Evolutionary conservation across 2,888 invertebrate genomes (phyloP).

Genomic region (Drosophila yooni): DNA sequence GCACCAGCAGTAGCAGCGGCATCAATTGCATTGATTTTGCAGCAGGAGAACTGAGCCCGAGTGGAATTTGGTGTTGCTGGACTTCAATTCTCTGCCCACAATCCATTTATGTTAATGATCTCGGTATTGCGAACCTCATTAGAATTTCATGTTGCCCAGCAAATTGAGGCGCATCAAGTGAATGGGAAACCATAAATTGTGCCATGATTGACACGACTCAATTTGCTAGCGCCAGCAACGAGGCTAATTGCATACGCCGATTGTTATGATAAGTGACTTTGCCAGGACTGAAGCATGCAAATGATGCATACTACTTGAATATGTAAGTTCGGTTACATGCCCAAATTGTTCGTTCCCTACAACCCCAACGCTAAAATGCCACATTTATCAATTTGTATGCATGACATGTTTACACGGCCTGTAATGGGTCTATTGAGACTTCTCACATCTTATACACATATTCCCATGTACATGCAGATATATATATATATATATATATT

Average conservation of each 20-base stretch:
- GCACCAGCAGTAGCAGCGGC: not conserved
- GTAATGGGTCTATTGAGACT: not conserved
- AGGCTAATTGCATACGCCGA: constrained; percentile 37
- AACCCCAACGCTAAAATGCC: not conserved
- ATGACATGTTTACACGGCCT: not conserved
- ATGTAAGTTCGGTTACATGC: not conserved
- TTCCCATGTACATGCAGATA: no score
- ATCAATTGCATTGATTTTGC: constrained; percentile 72
- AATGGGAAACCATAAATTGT: constrained; percentile 51
- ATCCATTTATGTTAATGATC: constrained; percentile 74
- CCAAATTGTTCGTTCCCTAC: not conserved
- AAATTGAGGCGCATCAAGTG: constrained; percentile 35
- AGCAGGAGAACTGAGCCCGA: constrained; percentile 36
- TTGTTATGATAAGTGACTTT: constrained; percentile 12
- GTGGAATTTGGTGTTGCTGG: not conserved
- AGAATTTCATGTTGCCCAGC: constrained; percentile 43
- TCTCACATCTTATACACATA: not conserved
- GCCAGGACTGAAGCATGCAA: not conserved
- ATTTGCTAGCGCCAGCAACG: constrained; percentile 22
- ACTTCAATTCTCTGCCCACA: constrained; percentile 35
- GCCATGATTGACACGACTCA: constrained; percentile 49
- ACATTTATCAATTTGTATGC: not conserved
- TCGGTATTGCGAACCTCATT: constrained; percentile 48
- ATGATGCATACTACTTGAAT: not conserved
- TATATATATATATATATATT: not conserved